phyloP scores from a whole-genome alignment of 2,113 vertebrate species.

The Anguilla rostrata region DNA sequence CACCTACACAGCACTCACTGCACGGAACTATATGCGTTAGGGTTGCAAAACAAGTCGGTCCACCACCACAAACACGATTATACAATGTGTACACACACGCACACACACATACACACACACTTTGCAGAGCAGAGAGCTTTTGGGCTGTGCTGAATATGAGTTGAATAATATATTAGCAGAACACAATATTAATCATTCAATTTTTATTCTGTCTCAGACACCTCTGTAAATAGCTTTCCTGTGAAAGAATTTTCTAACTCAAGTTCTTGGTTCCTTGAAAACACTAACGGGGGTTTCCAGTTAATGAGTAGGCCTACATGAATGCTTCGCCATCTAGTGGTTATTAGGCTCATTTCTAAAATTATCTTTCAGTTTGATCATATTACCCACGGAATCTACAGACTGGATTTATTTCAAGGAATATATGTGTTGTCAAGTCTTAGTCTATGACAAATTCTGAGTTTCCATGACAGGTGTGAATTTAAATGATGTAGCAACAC shows the following conservation, averaged over 20 bases:
- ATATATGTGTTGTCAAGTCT: neutral
- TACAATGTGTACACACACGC: too few relatives aligned
- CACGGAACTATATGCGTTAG: too few relatives aligned
- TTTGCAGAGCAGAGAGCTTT: neutral
- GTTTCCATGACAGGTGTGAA: too few relatives aligned
- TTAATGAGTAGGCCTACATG: neutral
- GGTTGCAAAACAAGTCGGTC: too few relatives aligned
- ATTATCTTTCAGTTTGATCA: neutral
- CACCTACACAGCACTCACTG: too few relatives aligned
- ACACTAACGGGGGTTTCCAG: neutral
- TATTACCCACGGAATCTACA: neutral
- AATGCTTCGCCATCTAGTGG: neutral
- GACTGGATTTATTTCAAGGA: neutral
- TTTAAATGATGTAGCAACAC: too few relatives aligned
- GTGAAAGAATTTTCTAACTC: neutral
- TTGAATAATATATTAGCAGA: neutral
- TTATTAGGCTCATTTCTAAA: too few relatives aligned
- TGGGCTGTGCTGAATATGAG: neutral
- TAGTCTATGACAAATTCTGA: too few relatives aligned
- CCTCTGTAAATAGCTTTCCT: slow-evolving; percentile 17
- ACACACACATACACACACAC: too few relatives aligned
- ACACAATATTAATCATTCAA: neutral
- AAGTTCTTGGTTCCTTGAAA: neutral
- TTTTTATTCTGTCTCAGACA: neutral
- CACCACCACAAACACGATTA: too few relatives aligned